phyloP scores from a whole-genome alignment of 2,888 invertebrate genomes.

The Drosophila acutilabella region DNA sequence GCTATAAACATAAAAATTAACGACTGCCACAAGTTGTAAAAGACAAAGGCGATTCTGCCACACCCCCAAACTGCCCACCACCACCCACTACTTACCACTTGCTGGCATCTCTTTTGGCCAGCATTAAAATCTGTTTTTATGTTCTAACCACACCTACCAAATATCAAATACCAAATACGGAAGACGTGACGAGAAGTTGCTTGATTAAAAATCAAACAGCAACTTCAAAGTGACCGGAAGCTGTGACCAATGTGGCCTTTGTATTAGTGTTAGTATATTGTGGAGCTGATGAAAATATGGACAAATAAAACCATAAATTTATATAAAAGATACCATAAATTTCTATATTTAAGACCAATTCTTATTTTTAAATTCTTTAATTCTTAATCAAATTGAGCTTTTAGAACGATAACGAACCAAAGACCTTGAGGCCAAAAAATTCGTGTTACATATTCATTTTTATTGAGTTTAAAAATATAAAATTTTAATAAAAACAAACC shows the following conservation, averaged over 20 bases:
- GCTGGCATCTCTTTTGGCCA: slow-evolving; percentile 44
- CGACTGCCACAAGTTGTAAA: slow-evolving; percentile 82
- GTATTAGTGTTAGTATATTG: not conserved
- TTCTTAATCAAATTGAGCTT: too few species aligned
- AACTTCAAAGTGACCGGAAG: slow-evolving; percentile 48
- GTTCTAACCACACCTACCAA: slow-evolving; percentile 59
- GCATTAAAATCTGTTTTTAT: slow-evolving; percentile 83
- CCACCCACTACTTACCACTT: not conserved
- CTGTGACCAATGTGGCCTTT: slow-evolving; percentile 15
- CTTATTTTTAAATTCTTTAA: too few species aligned
- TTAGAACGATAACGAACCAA: too few species aligned
- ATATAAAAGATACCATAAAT: too few species aligned
- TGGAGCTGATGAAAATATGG: too few species aligned
- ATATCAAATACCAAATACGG: slow-evolving; percentile 21
- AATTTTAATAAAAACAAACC: too few species aligned
- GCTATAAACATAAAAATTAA: slow-evolving; percentile 84
- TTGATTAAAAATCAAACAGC: slow-evolving; percentile 72
- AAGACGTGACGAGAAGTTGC: slow-evolving; percentile 40
- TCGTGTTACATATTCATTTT: too few species aligned
- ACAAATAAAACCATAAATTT: too few species aligned
- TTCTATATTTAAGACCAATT: too few species aligned
- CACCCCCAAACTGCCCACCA: not conserved
- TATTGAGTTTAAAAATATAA: too few species aligned
- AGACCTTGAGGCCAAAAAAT: too few species aligned
- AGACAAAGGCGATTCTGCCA: slow-evolving; percentile 67